Base-by-base conservation (phyloP, 2,888 invertebrate genomes). In the Tuberolachnus salignus region DNA sequence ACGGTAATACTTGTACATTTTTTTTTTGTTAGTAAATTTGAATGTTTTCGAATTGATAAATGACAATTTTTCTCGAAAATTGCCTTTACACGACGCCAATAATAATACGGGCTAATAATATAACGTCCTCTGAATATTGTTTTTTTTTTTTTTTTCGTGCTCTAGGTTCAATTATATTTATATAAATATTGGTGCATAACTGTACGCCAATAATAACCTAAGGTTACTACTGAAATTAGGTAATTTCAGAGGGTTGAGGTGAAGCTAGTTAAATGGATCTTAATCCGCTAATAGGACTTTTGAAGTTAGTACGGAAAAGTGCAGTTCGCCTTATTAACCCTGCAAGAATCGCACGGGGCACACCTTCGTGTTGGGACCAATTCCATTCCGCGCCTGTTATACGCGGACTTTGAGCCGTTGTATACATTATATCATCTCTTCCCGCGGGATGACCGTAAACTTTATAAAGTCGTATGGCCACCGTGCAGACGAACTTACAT, bases 371-470 rank as follows among this genome's bases (percentile, higher is more conserved):
- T 49, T 16, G 61, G 49, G 61, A 61, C 70, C 44, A n/a, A 57
- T 26, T 61, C 34, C 23, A 11, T 61, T 26, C 16, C 61, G 51
- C 6, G 16, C 14, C 34, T 34, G 59, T 49, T 59, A 61, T 63
- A 34, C 6, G 6, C 34, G 61, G 61, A 73, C 61, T 63, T 51
- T 61, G 61, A 49, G 49, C 11, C 19, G 11, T 34, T 61, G 59
- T 34, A 34, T 34, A 34, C 6, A 34, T 34, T 61, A 61, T 61
- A 72, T 61, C 59, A 71, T 34, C 49, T 34, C 61, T 63, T 61
- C 72, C 72, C 72, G 21, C 61, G 72, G 72, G 72, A 73, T 73
- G 72, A 73, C 72, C 72, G 72, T 63, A 73, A 73, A 73, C 72
- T 73, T 73, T 73, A 51, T 14, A 19, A 51, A 34, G 34, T 73